Base-by-base conservation (phyloP, 2,888 invertebrate species). In the Hemicrepidius hirtus region DNA sequence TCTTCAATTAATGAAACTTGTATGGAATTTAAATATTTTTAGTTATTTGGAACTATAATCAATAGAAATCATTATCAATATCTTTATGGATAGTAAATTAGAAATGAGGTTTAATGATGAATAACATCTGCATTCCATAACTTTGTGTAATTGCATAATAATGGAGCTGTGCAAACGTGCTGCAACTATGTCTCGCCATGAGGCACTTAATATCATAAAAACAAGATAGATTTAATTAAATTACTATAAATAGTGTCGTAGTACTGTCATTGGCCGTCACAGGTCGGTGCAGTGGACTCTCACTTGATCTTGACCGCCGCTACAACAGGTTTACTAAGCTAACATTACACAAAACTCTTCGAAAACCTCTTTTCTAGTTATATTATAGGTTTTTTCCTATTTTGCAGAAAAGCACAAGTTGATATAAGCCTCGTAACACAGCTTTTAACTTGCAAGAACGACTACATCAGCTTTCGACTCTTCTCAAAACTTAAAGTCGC, bases 201-300 rank as follows among this genome's bases (percentile, higher is more conserved):
- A 55, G 35, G 55, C 32, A 28, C 35, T 55, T 32, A 55, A 35
- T 55, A 55, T 12, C 18, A 32, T 55, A 41, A 59, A 59, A 59
- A 59, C 59, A n/a, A 20, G 20, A 65, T 59, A 20, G 40, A 40
- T 59, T 40, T 50, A 60, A 68, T 50, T 68, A 62, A 44, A 67
- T 57, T 55, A 46, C 59, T 68, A 68, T 68, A 68, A 68, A 69
- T 50, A 63, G 50, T 63, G 40, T 70, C 53, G 37, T 70, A 69
- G 40, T 71, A 20, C 66, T 71, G 71, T 66, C 66, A 66, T 71
- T 66, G 66, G 59, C 71, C 59, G 64, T 71, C 60, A 68, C 24
- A 65, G 49, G 50, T 66, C 40, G 49, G 65, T 71, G 71, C 71
- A 71, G 66, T 71, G 71, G 71, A 71, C 71, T 71, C 71, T 71